Base-by-base conservation (phyloP, 30 jellyfish, hydroid and myxozoan species). In the Haliclystus octoradiatus region DNA sequence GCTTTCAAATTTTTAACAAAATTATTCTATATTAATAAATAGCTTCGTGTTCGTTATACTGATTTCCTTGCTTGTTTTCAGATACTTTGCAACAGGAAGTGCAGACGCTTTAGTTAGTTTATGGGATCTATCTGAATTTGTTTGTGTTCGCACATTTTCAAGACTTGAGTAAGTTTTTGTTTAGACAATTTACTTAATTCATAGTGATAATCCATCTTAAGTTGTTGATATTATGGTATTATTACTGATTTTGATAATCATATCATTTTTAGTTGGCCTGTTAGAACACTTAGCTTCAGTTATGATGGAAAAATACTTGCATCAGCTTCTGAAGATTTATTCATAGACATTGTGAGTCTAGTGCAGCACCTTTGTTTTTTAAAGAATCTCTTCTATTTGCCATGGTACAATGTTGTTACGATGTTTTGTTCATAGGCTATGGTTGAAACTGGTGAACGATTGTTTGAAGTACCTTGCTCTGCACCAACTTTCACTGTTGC, bases 41-140 rank as follows among this genome's bases (percentile, higher is more conserved):
- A n/a, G n/a, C n/a, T n/a, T n/a, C n/a, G n/a, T n/a, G n/a, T n/a
- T n/a, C n/a, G n/a, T n/a, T n/a, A n/a, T n/a, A n/a, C n/a, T n/a
- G n/a, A n/a, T n/a, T n/a, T n/a, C n/a, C n/a, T n/a, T n/a, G n/a
- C n/a, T n/a, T n/a, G n/a, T n/a, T 7, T 33, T 26, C 47, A 91
- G 99, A 72, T 91, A 91, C 70, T 91, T 91, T 83, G 99, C 99
- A 1, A 82, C 95, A 28, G 99, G 99, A n/a, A 82, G 99, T 69
- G 99, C 99, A 1, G 99, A 91, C 52, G 95, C 99, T 19, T 50
- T 91, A 23, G 99, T 91, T 7, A 81, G 95, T 63, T 68, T 91
- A 7, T 91, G 99, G 99, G 99, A 91, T 57, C 50, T 83, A 15
- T 92, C 81, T 35, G 99, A 91, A 52, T 73, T 91, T 15, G 92